Conservation (phyloP, 2,113 vertebrate species). For the Cygnus buccinator region DNA sequence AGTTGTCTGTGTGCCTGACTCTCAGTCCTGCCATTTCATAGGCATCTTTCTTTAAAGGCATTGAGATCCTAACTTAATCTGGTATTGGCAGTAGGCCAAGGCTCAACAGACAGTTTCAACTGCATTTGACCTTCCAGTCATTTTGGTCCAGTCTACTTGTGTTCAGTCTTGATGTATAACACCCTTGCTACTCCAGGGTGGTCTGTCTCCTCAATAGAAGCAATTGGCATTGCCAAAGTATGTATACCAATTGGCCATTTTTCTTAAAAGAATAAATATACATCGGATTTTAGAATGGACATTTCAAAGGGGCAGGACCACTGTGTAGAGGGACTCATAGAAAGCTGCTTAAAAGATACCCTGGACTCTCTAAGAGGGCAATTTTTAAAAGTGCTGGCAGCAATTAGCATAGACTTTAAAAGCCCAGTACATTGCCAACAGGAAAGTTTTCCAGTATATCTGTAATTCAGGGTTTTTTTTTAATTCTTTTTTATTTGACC, state of each 20-base stretch:
- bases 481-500: conserved; percentile 56
- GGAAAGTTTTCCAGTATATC: conserved; percentile 31
- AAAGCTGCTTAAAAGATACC: neutral
- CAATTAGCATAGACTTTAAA: conserved; percentile 18
- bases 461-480: conserved; percentile 52
- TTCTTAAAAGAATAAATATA: neutral
- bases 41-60: neutral
- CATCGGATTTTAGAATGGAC: neutral
- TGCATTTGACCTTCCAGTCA: neutral
- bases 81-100: neutral
- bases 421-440: neutral
- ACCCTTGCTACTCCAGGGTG: neutral
- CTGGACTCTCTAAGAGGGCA: neutral
- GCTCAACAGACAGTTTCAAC: neutral
- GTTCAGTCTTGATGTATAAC: neutral
- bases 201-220: neutral
- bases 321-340: neutral
- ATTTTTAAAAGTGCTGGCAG: conserved; percentile 28
- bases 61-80: neutral
- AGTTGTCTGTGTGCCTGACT: neutral
- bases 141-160: neutral
- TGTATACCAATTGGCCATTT: neutral
- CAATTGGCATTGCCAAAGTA: neutral
- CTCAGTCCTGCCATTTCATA: neutral
- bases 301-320: neutral